phyloP scores from a whole-genome alignment of 1,140 invertebrate genomes.

The Nasonia vitripennis region DNA sequence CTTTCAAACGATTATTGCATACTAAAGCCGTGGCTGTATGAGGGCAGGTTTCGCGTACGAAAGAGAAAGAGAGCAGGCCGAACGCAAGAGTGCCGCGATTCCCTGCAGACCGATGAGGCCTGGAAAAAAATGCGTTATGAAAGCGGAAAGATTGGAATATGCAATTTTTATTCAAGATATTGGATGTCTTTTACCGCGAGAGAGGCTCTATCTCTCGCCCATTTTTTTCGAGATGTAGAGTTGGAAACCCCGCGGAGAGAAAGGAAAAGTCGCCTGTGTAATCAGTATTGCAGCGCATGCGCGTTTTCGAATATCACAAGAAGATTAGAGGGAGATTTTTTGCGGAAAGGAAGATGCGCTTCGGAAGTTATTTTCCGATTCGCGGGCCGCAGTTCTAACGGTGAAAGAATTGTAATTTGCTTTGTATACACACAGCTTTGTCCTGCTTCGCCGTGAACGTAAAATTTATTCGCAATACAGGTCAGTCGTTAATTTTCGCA shows the following conservation, averaged over 20 bases:
- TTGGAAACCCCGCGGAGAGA: not conserved
- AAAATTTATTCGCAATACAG: conserved; percentile 11
- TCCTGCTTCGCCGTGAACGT: not conserved
- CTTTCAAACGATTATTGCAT: conserved; percentile 36
- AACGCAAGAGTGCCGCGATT: not conserved
- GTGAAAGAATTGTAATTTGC: not conserved
- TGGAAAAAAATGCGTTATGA: conserved; percentile 9
- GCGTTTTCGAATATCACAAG: not conserved
- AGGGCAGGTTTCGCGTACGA: too few species aligned
- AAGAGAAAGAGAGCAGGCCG: not conserved
- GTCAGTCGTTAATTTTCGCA: conserved; percentile 9
- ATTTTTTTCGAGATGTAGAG: not conserved
- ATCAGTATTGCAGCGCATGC: not conserved
- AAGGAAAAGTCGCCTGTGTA: not conserved
- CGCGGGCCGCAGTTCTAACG: not conserved
- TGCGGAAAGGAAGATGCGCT: not conserved
- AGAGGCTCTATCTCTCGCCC: not conserved
- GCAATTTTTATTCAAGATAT: conserved; percentile 40
- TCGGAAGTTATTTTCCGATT: not conserved
- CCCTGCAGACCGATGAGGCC: conserved; percentile 8
- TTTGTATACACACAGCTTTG: not conserved
- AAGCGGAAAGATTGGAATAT: conserved; percentile 33
- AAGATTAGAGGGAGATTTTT: not conserved
- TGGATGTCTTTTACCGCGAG: not conserved
- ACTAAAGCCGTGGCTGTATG: conserved; percentile 13